Evolutionary conservation across 2,888 invertebrate genomes (phyloP).

Genomic region (Eupithecia inturbata): DNA sequence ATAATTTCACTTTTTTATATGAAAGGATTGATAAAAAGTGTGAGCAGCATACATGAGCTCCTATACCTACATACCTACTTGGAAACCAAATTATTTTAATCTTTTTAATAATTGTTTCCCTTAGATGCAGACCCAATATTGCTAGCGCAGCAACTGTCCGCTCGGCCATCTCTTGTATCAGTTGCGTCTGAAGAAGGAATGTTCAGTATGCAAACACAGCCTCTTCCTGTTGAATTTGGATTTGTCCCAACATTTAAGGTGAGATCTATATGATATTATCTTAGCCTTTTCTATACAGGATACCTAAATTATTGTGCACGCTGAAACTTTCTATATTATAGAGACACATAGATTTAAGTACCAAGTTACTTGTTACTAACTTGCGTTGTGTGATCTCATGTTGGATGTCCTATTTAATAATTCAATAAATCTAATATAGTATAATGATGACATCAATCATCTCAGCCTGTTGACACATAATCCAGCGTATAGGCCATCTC

Average conservation of each 20-base stretch:
- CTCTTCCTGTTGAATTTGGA: slow-evolving; percentile 76
- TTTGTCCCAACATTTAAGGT: slow-evolving; percentile 76
- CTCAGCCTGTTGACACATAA: background rate
- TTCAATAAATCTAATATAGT: too few relatives aligned
- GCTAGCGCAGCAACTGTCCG: slow-evolving; percentile 78
- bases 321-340: too few relatives aligned
- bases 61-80: background rate
- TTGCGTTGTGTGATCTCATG: too few relatives aligned
- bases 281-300: background rate
- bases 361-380: too few relatives aligned
- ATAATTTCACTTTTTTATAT: too few relatives aligned
- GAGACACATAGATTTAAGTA: too few relatives aligned
- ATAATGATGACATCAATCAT: too few relatives aligned
- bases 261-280: background rate
- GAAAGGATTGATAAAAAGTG: too few relatives aligned
- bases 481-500: background rate
- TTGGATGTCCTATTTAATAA: too few relatives aligned
- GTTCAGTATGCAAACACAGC: slow-evolving; percentile 71
- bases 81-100: background rate
- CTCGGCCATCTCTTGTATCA: slow-evolving; percentile 80
- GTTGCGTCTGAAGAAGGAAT: slow-evolving; percentile 78
- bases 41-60: background rate
- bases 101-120: background rate
- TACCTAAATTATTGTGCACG: too few relatives aligned
- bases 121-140: slow-evolving; percentile 77